These are phyloP conservation scores for Chymomyza procnemis DNA, from an alignment of 2,888 invertebrate genomes.

Conservation along the genomic window DNA sequence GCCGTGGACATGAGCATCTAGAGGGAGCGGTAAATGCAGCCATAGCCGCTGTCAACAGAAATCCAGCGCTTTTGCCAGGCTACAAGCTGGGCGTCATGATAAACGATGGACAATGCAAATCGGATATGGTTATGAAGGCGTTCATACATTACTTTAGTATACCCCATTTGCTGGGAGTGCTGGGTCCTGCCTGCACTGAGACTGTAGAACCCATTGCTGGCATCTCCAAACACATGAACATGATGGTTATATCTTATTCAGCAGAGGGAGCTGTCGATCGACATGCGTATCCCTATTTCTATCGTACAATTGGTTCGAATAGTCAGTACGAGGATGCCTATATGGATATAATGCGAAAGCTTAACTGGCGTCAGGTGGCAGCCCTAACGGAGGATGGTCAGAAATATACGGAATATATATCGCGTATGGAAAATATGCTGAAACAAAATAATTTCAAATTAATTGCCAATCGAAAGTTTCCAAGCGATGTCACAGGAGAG, in stretches of 20 bases:
- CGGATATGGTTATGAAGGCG: conserved; percentile 86
- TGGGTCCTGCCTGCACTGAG: conserved; percentile 90
- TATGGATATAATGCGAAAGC: conserved; percentile 80
- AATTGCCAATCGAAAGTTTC: conserved; percentile 84
- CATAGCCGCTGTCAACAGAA: conserved; percentile 82
- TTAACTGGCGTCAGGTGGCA: conserved; percentile 86
- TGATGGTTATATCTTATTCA: conserved; percentile 87
- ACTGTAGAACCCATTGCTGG: conserved; percentile 89
- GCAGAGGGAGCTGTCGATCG: conserved; percentile 87
- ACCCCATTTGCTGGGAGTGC: conserved; percentile 83
- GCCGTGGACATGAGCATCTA: conserved; percentile 80
- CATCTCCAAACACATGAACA: conserved; percentile 85
- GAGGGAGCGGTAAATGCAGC: conserved; percentile 83
- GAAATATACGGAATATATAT: conserved; percentile 87
- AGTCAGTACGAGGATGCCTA: conserved; percentile 83
- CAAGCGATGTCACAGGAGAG: conserved; percentile 66
- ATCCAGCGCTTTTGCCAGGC: conserved; percentile 81
- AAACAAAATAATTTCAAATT: conserved; percentile 83
- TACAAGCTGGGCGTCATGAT: conserved; percentile 81
- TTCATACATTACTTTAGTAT: conserved; percentile 85
- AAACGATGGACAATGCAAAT: conserved; percentile 84
- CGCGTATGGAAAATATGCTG: conserved; percentile 84
- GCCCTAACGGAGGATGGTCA: conserved; percentile 89
- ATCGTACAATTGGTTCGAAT: conserved; percentile 88
- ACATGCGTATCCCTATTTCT: conserved; percentile 87